A percentile compares a stretch with the other conserved stretches of the same genome.
phyloP scores from a whole-genome alignment of 2,888 invertebrate species.

The Eugnorisma glareosa region DNA sequence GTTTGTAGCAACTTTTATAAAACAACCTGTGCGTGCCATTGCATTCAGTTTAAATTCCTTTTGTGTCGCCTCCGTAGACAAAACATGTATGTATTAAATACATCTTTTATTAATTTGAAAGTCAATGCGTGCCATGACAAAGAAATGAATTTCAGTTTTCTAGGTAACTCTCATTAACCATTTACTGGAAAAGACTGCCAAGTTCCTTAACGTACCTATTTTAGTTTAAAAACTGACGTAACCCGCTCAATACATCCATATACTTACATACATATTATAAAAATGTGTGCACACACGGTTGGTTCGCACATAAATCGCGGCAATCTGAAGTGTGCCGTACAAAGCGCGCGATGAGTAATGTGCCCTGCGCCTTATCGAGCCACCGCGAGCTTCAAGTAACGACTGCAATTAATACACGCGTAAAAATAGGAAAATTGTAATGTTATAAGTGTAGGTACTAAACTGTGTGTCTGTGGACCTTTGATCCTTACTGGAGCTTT shows the following conservation, averaged over 20 bases:
- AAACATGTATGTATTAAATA: background rate
- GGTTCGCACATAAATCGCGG: conserved; percentile 57
- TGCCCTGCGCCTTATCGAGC: conserved; percentile 54
- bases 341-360: conserved; percentile 61
- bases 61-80: background rate
- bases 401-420: conserved; percentile 61
- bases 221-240: background rate
- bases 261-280: conserved; percentile 19
- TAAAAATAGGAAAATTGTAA: conserved; percentile 32
- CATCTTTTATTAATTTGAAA: too few species aligned
- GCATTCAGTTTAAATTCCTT: background rate
- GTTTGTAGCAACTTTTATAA: background rate
- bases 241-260: conserved; percentile 32
- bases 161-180: background rate
- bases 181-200: background rate
- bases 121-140: background rate
- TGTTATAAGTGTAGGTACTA: background rate
- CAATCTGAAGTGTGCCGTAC: conserved; percentile 59
- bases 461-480: background rate
- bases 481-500: background rate
- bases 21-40: background rate
- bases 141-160: background rate
- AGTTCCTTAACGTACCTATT: background rate
- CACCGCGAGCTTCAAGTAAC: conserved; percentile 51
- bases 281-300: conserved; percentile 36